phyloP scores from a whole-genome alignment of 2,113 vertebrate genomes.

The Larimichthys polyactis region DNA sequence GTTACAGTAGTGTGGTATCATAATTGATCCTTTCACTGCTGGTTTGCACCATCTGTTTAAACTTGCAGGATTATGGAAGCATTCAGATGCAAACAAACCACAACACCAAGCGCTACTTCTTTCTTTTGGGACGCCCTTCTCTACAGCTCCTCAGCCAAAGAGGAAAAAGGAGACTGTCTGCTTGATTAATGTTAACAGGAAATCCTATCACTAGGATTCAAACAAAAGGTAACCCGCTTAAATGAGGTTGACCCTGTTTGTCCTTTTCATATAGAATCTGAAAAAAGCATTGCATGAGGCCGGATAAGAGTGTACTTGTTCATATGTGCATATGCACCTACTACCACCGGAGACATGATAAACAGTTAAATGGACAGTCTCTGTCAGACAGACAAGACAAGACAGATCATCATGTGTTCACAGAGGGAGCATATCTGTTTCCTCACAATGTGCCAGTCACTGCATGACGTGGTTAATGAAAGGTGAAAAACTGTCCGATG shows the following conservation, averaged over 20 bases:
- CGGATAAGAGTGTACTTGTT: not conserved
- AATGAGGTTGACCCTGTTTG: not conserved
- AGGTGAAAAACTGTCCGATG: not conserved
- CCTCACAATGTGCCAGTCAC: not conserved
- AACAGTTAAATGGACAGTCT: not conserved
- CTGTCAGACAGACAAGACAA: not conserved
- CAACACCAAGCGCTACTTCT: not conserved
- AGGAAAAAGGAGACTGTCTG: not conserved
- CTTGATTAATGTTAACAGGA: not conserved
- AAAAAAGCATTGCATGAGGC: not conserved
- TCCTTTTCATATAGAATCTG: not conserved
- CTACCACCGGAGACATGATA: not conserved
- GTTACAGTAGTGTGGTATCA: not conserved
- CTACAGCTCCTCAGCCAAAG: not conserved
- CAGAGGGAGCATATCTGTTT: not conserved
- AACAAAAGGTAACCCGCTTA: not conserved
- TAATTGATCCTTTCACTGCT: constrained; percentile 12
- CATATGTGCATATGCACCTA: not conserved
- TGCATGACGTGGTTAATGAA: not conserved
- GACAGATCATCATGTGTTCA: not conserved
- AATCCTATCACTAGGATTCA: not conserved
- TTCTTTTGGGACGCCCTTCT: not conserved
- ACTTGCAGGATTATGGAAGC: constrained; percentile 8
- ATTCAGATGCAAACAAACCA: constrained; percentile 23
- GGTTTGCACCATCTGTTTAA: constrained; percentile 29